These are phyloP conservation scores for Eupithecia subfuscata DNA, from an alignment of 2,888 invertebrate species.

Conservation along the genomic window DNA sequence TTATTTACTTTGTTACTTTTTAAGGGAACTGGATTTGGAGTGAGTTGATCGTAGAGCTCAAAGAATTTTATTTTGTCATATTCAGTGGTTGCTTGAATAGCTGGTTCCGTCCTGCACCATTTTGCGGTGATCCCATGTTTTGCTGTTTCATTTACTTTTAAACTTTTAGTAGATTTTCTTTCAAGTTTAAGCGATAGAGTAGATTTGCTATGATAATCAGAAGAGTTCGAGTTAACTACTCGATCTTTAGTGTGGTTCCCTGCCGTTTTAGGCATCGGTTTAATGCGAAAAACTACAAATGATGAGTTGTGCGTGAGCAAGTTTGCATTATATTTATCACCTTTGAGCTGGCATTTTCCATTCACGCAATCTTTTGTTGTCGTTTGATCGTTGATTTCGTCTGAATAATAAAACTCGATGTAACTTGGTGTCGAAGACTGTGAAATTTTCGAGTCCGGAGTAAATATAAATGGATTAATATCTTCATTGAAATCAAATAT, in stretches of 20 bases:
- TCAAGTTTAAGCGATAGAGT: neutral
- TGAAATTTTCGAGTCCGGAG: constrained; percentile 24
- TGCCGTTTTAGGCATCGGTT: neutral
- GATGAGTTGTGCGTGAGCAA: constrained; percentile 35
- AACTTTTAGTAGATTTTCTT: neutral
- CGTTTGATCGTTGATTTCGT: constrained; percentile 54
- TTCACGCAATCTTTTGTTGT: constrained; percentile 42
- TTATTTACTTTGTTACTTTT: constrained; percentile 37
- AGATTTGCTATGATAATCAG: neutral
- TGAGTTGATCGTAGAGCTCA: constrained; percentile 70
- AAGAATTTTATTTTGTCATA: constrained; percentile 75
- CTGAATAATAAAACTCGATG: constrained; percentile 76
- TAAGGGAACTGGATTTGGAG: constrained; percentile 42
- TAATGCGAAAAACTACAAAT: constrained; percentile 39
- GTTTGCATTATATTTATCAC: constrained; percentile 29
- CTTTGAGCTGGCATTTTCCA: constrained; percentile 34
- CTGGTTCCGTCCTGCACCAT: neutral
- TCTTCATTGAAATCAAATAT: constrained; percentile 26
- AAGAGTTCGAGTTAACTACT: neutral
- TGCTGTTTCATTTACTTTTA: neutral
- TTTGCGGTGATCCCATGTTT: neutral
- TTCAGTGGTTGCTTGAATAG: constrained; percentile 39
- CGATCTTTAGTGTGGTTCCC: neutral
- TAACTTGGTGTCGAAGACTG: constrained; percentile 62
- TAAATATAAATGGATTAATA: constrained; percentile 31